phyloP scores from a whole-genome alignment of 2,888 invertebrate species.

The Notodonta dromedarius region DNA sequence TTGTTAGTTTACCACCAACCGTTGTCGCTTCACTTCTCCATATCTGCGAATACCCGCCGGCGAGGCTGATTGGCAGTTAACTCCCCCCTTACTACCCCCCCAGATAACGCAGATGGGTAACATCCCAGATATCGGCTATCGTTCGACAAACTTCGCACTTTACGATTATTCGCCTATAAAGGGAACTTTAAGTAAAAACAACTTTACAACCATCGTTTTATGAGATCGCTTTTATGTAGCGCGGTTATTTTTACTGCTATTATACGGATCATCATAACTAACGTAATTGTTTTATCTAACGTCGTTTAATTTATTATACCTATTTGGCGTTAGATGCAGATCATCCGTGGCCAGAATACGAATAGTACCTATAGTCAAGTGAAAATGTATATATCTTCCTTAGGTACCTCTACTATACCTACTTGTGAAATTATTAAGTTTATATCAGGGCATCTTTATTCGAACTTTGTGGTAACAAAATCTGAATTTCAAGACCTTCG shows the following conservation, averaged over 20 bases:
- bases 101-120: constrained; percentile 63
- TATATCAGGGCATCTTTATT: too few species aligned
- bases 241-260: constrained; percentile 62
- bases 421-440: too few species aligned
- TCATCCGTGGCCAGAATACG: too few species aligned
- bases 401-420: too few species aligned
- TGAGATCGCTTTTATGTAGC: constrained; percentile 62
- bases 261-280: constrained; percentile 49
- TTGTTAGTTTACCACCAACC: constrained; percentile 7
- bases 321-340: neutral
- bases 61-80: constrained; percentile 55
- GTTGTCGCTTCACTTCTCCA: constrained; percentile 7
- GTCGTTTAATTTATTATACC: constrained; percentile 46
- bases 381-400: too few species aligned
- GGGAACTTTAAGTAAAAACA: constrained; percentile 77
- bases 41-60: constrained; percentile 29
- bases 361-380: too few species aligned
- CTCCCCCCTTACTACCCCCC: constrained; percentile 25
- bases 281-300: constrained; percentile 57
- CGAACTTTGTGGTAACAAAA: too few species aligned
- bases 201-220: constrained; percentile 76
- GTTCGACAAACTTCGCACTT: constrained; percentile 70
- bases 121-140: constrained; percentile 68
- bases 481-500: too few species aligned
- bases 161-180: constrained; percentile 79